A percentile compares a stretch with the other conserved stretches of the same genome.
Conservation (phyloP, 1,140 invertebrate species). For the Sinonovacula constricta region DNA sequence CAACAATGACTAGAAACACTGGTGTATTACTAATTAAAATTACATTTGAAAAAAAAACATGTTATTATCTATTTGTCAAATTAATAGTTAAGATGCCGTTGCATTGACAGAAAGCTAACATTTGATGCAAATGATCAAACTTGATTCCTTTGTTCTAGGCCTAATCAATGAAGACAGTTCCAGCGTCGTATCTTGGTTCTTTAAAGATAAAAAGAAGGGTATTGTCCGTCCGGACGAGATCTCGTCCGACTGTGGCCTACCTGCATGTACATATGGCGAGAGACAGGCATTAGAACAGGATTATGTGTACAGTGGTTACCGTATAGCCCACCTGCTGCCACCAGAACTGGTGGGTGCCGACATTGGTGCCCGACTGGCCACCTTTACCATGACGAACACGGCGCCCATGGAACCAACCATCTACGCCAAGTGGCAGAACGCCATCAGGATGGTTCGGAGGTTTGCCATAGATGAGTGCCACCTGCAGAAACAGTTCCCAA, state of each 20-base stretch:
- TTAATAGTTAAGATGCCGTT: no score
- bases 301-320: constrained; percentile 56
- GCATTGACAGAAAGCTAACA: no score
- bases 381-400: constrained; percentile 62
- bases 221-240: constrained; percentile 36
- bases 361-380: constrained; percentile 51
- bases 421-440: constrained; percentile 56
- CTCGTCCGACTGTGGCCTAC: constrained; percentile 10
- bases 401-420: constrained; percentile 59
- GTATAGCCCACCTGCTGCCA: constrained; percentile 57
- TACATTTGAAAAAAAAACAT: no score
- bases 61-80: no score
- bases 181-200: constrained; percentile 45
- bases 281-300: constrained; percentile 55
- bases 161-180: constrained; percentile 39
- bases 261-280: constrained; percentile 44
- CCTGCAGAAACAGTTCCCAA: constrained; percentile 37
- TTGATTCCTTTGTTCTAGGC: constrained; percentile 27
- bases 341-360: constrained; percentile 58
- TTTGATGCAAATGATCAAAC: no score
- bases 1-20: no score
- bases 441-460: constrained; percentile 39
- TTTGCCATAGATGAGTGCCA: constrained; percentile 61
- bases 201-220: constrained; percentile 45
- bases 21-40: no score